Conservation (phyloP, 2,797 vertebrate species). For the Tadarida brasiliensis region DNA sequence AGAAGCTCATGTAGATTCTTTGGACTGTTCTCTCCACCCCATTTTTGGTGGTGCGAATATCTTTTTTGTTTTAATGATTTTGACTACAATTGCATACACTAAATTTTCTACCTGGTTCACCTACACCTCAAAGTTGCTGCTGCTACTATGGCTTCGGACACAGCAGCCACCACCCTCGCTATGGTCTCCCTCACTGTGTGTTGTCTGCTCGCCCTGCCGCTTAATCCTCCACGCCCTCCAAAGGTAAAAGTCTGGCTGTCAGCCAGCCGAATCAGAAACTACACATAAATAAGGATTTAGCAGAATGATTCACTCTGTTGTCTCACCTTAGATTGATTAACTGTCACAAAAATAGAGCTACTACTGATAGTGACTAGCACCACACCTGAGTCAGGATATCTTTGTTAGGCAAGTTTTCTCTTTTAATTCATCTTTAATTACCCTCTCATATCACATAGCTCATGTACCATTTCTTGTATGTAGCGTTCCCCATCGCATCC, state of each 20-base stretch:
- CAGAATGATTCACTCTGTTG: not conserved
- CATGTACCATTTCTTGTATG: not conserved
- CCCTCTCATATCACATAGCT: not conserved
- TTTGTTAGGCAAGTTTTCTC: not conserved
- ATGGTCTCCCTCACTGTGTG: accelerated
- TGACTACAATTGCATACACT: not conserved
- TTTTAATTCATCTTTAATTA: not conserved
- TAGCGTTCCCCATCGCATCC: not conserved
- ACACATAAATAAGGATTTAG: not conserved
- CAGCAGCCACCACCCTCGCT: accelerated
- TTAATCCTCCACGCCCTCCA: not conserved
- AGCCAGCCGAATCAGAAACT: not conserved
- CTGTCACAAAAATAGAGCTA: not conserved
- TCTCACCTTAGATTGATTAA: constrained; percentile 2
- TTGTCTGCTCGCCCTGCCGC: not conserved
- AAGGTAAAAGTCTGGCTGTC: not conserved
- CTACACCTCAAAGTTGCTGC: not conserved
- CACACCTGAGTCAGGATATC: not conserved
- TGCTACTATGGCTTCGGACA: not conserved
- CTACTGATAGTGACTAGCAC: not conserved
- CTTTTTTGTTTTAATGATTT: not conserved
- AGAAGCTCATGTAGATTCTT: not conserved
- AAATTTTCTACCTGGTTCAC: not conserved
- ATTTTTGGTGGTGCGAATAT: not conserved
- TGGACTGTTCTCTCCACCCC: not conserved